Evolutionary conservation across 2,888 invertebrate species (phyloP), one percentile per base, ranked within the genome.

Genomic region (Hirudinaria manillensis): DNA sequence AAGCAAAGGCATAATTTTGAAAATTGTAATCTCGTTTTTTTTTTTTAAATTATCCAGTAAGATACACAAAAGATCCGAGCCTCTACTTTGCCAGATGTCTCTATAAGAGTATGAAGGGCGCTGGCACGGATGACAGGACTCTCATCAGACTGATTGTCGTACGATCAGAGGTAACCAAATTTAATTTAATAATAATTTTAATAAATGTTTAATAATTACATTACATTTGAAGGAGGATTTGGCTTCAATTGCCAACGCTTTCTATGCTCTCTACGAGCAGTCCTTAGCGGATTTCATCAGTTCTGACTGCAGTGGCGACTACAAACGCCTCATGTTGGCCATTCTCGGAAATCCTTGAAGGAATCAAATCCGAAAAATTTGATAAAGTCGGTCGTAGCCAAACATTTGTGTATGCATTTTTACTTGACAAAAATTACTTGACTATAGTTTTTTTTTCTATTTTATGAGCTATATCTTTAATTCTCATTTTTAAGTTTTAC

Each of bases 71-170:
- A 82, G 91, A 93, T 85, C 90, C 91, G 85, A 88, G 91, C 0
- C 88, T 89, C 53, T 95, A 91, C 88, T 94, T 93, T 86, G 94
- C 94, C 0, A 91, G 92, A 83, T 89, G 91, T 66, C 87, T 95
- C 74, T 90, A 93, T 86, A 90, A 92, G 83, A 90, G 92, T 74
- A 93, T 95, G 93, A 91, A 91, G 78, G 84, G 84, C 0, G 79
- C 80, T 0, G 84, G 84, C 0, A 83, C 84, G 16, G 81, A 82
- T 24, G 83, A 84, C 76, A 77, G 75, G 10, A 77, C 80, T 4
- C 80, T 83, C 38, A 82, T 83, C 61, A 76, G 84, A 27, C 72
- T 80, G 6, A 76, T 84, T n/a, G 85, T 83, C 2, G 78, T 80
- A n/a, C 76, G 83, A 45, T 81, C 80, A 53, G 84, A 84, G 81